phyloP scores from a whole-genome alignment of 2,797 vertebrate species.

The Peromyscus aztecus region DNA sequence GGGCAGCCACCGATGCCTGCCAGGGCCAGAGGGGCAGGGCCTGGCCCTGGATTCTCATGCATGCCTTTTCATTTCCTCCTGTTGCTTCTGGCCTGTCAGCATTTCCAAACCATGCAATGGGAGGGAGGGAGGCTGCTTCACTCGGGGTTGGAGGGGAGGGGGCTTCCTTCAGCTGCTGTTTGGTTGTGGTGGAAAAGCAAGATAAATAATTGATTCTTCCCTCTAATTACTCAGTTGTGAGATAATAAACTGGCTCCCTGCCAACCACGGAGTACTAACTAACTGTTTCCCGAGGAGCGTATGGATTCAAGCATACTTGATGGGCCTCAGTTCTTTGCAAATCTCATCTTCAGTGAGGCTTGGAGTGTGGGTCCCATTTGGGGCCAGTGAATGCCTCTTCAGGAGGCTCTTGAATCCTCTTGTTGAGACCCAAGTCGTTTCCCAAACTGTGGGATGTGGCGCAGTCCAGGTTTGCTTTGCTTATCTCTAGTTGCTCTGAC shows the following conservation, averaged over 20 bases:
- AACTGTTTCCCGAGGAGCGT: background rate
- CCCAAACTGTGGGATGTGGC: no score
- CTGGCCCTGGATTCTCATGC: background rate
- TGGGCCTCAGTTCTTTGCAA: background rate
- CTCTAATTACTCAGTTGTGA: background rate
- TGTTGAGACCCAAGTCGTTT: background rate
- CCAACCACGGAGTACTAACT: background rate
- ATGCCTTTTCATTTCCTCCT: background rate
- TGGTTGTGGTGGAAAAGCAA: background rate
- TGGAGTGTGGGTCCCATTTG: background rate
- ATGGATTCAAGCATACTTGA: background rate
- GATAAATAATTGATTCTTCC: background rate
- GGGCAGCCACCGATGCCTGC: background rate
- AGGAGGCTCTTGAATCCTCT: background rate
- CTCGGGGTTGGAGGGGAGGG: background rate
- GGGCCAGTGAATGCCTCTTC: background rate
- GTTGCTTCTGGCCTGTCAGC: background rate
- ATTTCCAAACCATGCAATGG: background rate
- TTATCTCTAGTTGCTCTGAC: background rate
- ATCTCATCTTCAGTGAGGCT: background rate
- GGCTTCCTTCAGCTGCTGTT: background rate
- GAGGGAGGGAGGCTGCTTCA: no score
- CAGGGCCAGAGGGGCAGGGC: no score
- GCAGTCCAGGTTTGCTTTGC: background rate
- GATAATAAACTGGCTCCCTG: background rate